Conservation (phyloP, 2,113 vertebrate species). For the Hippoglossus stenolepis region DNA sequence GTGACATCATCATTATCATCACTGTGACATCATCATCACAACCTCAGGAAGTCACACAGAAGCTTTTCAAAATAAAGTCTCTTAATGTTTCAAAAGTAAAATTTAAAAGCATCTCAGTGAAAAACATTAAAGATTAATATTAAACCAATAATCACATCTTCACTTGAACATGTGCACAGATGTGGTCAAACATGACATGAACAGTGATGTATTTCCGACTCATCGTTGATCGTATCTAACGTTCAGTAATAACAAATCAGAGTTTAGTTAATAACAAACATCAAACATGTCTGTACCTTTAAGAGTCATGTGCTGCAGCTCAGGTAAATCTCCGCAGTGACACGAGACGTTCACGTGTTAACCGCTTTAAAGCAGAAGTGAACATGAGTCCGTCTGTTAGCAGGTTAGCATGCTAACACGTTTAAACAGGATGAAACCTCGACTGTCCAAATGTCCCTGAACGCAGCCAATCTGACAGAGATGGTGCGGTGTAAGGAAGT, state of each 20-base stretch:
- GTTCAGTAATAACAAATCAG: no score
- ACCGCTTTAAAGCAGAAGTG: not conserved
- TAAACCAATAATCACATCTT: not conserved
- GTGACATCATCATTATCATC: conserved; percentile 1
- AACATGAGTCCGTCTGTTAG: not conserved
- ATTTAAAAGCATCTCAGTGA: not conserved
- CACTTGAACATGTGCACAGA: not conserved
- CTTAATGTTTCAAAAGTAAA: no score
- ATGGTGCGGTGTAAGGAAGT: not conserved
- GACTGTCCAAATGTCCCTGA: not conserved
- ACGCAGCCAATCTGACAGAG: not conserved
- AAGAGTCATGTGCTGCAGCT: not conserved
- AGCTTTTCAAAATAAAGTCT: no score
- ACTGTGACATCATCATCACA: not conserved
- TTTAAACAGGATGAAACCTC: not conserved
- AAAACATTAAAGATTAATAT: not conserved
- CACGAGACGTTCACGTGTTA: not conserved
- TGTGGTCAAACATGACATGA: not conserved
- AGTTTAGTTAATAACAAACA: not conserved
- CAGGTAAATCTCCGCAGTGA: not conserved
- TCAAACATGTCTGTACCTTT: not conserved
- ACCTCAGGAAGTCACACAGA: not conserved
- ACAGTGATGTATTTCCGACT: not conserved
- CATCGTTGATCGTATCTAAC: not conserved
- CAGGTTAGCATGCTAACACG: not conserved